Conservation (phyloP, 2,113 vertebrate species). For the Struthio camelus region DNA sequence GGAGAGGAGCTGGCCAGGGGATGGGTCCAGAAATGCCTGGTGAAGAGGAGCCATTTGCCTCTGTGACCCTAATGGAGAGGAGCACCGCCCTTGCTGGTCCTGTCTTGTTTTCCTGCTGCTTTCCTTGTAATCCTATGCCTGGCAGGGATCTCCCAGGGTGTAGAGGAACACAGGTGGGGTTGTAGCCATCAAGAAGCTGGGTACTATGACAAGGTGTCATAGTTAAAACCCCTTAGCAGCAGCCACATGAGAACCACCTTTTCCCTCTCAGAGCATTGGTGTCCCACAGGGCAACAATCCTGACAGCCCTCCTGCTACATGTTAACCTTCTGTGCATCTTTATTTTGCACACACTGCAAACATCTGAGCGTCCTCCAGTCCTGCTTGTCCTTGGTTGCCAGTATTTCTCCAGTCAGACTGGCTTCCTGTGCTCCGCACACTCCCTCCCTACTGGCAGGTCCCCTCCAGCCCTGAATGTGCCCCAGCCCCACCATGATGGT, state of each 20-base stretch:
- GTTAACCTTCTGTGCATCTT: neutral
- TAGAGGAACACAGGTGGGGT: neutral
- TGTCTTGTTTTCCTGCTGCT: neutral
- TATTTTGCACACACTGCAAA: neutral
- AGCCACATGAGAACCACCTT: neutral
- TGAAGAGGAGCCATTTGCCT: neutral
- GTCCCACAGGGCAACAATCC: neutral
- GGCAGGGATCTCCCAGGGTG: neutral
- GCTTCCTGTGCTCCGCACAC: neutral
- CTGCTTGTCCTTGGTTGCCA: neutral
- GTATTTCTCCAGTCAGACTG: neutral
- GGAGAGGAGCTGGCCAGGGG: too few relatives aligned
- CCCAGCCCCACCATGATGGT: fast-evolving
- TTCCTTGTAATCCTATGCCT: neutral
- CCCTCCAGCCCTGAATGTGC: neutral
- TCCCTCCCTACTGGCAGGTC: neutral
- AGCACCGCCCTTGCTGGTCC: neutral
- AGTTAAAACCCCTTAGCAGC: neutral
- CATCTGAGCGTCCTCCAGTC: neutral
- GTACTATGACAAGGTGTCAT: neutral
- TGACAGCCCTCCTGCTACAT: fast-evolving
- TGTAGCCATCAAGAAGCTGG: neutral
- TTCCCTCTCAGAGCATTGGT: neutral
- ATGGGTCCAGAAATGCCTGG: neutral
- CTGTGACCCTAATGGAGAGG: neutral